These are phyloP conservation scores for Amblyopsis rosae DNA, from an alignment of 2,113 vertebrate genomes.

Conservation along the genomic window DNA sequence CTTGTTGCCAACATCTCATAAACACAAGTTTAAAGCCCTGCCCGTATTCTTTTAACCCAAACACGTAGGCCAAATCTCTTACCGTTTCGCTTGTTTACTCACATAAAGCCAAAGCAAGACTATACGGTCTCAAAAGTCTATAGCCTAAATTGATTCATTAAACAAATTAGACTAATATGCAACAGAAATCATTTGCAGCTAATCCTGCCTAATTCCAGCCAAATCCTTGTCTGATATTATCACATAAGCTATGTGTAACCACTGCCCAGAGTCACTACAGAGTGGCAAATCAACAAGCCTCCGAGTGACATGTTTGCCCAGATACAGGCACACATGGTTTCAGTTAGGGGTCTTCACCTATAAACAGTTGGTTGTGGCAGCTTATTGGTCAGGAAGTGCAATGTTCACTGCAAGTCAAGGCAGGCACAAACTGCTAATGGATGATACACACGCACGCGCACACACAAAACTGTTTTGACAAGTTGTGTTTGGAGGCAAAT, in stretches of 20 bases:
- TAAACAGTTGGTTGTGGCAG: conserved; percentile 70
- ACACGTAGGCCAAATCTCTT: conserved; percentile 16
- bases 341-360: conserved; percentile 77
- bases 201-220: conserved; percentile 1
- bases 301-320: conserved; percentile 60
- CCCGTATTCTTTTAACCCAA: conserved; percentile 26
- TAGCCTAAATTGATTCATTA: conserved; percentile 15
- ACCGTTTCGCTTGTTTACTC: background rate
- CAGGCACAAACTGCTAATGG: conserved; percentile 71
- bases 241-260: conserved; percentile 14
- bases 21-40: conserved; percentile 20
- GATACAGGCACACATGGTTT: conserved; percentile 74
- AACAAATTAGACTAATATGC: conserved; percentile 14
- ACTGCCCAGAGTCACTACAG: conserved; percentile 20
- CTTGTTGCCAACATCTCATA: conserved; percentile 24
- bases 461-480: conserved; percentile 29
- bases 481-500: conserved; percentile 27
- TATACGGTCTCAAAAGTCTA: background rate
- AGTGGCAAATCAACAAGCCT: conserved; percentile 56
- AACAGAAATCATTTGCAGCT: conserved; percentile 30
- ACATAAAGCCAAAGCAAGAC: background rate
- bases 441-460: conserved; percentile 44
- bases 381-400: conserved; percentile 72
- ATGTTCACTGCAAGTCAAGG: conserved; percentile 69
- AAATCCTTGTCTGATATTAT: conserved; percentile 10